A percentile compares a stretch with the other conserved stretches of the same genome.
Evolutionary conservation across 35 echinoderm and acorn worm genomes (phyloP).

Genomic region (Apostichopus japonicus): DNA sequence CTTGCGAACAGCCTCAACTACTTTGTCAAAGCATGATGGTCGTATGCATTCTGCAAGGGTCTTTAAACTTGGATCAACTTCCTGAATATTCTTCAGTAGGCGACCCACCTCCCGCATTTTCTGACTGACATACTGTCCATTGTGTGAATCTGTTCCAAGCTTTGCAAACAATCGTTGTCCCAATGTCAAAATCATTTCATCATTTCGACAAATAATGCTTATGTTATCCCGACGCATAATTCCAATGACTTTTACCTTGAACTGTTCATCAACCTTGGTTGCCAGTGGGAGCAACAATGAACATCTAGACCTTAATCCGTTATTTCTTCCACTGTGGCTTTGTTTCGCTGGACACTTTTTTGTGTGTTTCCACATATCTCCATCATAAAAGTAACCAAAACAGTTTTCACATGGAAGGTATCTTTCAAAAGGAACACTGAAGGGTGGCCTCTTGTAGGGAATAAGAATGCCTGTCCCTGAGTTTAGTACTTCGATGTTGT

Average conservation of each 20-base stretch:
- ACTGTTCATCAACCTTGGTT: not conserved
- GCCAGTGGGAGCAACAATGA: constrained; percentile 55
- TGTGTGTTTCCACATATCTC: constrained; percentile 63
- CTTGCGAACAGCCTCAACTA: not conserved
- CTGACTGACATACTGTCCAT: constrained; percentile 58
- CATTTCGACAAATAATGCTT: constrained; percentile 49
- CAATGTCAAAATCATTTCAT: too few relatives aligned
- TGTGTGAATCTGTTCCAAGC: constrained; percentile 11
- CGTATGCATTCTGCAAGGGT: constrained; percentile 34
- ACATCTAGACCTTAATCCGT: constrained; percentile 41
- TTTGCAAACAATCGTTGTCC: constrained; percentile 49
- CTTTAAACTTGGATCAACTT: not conserved
- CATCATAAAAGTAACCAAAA: constrained; percentile 50
- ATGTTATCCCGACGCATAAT: constrained; percentile 59
- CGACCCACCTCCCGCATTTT: constrained; percentile 72
- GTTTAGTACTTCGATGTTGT: constrained; percentile 65
- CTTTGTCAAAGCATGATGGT: constrained; percentile 28
- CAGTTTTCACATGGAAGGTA: constrained; percentile 65
- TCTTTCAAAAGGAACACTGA: constrained; percentile 3
- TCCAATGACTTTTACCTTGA: constrained; percentile 48
- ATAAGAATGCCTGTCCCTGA: constrained; percentile 55
- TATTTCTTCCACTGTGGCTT: constrained; percentile 27
- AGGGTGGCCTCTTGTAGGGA: constrained; percentile 66
- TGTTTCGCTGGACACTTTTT: constrained; percentile 53
- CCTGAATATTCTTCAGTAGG: constrained; percentile 9